Evolutionary conservation across 1,140 invertebrate genomes (phyloP), one percentile per base, ranked within the genome.

Genomic region (Copidosoma floridanum): DNA sequence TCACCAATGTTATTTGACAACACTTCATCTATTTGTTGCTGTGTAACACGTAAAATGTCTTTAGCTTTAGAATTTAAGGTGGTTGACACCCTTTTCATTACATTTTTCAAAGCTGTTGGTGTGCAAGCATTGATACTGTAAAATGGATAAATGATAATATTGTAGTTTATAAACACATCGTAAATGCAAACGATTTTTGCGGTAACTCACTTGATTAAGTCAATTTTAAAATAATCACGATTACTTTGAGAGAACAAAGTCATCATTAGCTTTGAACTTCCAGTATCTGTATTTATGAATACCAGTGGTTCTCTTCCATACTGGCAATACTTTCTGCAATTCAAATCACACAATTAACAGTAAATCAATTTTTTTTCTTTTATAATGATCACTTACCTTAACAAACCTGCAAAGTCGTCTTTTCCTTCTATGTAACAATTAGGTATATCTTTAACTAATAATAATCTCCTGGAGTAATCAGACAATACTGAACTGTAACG

Each of bases 371-470:
- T 38, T 54, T 50, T 52, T 54, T 57, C 38, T n/a, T n/a, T n/a
- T n/a, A n/a, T n/a, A n/a, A n/a, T n/a, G n/a, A n/a, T 53, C 47
- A 80, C 83, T 83, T 81, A 89, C 88, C 85, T 79, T 51, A 91
- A 73, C 53, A 90, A 70, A 52, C 82, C 72, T 54, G 81, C 71
- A 72, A 91, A 89, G 56, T 82, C 79, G 58, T 82, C 73, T 23
- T 83, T 81, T 61, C 86, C 83, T 55, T 82, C 82, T 1, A 86
- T 53, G 68, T 88, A 85, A 12, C 83, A 76, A 77, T 90, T 89
- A n/a, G 89, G 89, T 71, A 90, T 85, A 73, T 91, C 89, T 76
- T 91, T 88, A 3, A 91, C 83, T 0, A 91, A 70, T 27, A 89
- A 75, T 6, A 90, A 61, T 48, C 75, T 71, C 55, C 80, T 82